A percentile compares a stretch with the other conserved stretches of the same genome.
Evolutionary conservation across 1,140 invertebrate genomes (phyloP).

Genomic region (Macrotrachela quadricornifera): DNA sequence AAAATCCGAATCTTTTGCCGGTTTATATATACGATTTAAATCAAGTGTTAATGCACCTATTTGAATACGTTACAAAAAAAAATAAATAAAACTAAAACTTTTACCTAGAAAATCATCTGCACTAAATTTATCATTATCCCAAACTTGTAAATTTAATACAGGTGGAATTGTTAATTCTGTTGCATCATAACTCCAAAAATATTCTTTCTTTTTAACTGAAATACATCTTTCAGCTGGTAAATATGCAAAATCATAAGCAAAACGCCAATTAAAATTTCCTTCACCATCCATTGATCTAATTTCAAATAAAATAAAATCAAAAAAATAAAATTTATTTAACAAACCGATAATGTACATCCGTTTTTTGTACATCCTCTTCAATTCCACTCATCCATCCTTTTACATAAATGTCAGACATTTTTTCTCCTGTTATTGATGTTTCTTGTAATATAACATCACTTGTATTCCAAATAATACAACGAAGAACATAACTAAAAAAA

Average conservation of each 20-base stretch:
- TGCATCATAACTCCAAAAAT: conserved; percentile 33
- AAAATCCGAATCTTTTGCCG: conserved; percentile 19
- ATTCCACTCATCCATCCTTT: conserved; percentile 32
- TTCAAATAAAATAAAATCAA: no score
- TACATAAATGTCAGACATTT: conserved; percentile 36
- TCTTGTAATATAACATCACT: conserved; percentile 32
- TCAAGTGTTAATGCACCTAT: conserved; percentile 30
- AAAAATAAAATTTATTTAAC: no score
- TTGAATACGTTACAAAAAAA: conserved; percentile 14
- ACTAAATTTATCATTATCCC: conserved; percentile 37
- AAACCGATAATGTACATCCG: conserved; percentile 32
- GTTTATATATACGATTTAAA: conserved; percentile 26
- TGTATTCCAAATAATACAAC: conserved; percentile 32
- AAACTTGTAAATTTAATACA: conserved; percentile 30
- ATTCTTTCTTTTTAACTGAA: conserved; percentile 32
- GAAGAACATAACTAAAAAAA: conserved; percentile 23
- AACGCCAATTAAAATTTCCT: conserved; percentile 36
- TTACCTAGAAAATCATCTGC: conserved; percentile 34
- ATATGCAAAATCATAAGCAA: conserved; percentile 33
- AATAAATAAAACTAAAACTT: conserved; percentile 10
- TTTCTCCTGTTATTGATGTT: conserved; percentile 31
- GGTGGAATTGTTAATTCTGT: conserved; percentile 27
- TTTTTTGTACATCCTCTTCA: conserved; percentile 30
- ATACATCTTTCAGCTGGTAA: conserved; percentile 31
- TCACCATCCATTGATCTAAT: conserved; percentile 32